Evolutionary conservation across 92 coral and sea anemone genomes (phyloP), one percentile per base, ranked within the genome.

Genomic region (Phenganax stokvisi): DNA sequence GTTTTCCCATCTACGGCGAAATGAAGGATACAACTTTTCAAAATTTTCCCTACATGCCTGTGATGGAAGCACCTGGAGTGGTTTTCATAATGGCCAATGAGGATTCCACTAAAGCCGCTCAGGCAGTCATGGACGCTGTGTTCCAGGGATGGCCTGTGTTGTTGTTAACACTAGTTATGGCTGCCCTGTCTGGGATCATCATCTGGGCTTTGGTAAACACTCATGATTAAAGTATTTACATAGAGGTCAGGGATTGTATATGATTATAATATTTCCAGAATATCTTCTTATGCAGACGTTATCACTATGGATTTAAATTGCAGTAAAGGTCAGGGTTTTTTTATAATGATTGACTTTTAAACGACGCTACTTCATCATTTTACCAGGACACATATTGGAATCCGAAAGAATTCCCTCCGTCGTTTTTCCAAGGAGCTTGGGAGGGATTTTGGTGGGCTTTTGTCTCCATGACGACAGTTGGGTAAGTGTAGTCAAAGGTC

Each of bases 391-490:
- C 98, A 16, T 94, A 94, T 85, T 94, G 98, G 98, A 94, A 94
- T 83, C 98, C 98, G 20, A 97, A 94, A 54, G 98, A 94, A 67
- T 94, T 94, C 54, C 98, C 98, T 9, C 97, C 97, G 59, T 94
- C 98, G 31, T 94, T 94, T 84, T 94, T 94, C 92, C 92, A 88
- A 61, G 98, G 98, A 64, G 89, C 98, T 55, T 94, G 98, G 98
- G 98, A 94, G 85, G 98, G 98, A 54, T 94, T 94, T 73, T 94
- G 98, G 98, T 94, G 98, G 98, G 98, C 98, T n/a, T 94, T 94
- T 72, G 98, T 94, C 31, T 94, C 98, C 79, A 94, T 94, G 98
- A 94, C 98, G 66, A 94, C 98, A 78, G 98, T 94, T 13, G 98
- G 98, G 98, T 94, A 87, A 72, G 97, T 76, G 56, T 54, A 52